Base-by-base conservation (phyloP, 2,888 invertebrate species). In the Caenorhabditis auriculariae region DNA sequence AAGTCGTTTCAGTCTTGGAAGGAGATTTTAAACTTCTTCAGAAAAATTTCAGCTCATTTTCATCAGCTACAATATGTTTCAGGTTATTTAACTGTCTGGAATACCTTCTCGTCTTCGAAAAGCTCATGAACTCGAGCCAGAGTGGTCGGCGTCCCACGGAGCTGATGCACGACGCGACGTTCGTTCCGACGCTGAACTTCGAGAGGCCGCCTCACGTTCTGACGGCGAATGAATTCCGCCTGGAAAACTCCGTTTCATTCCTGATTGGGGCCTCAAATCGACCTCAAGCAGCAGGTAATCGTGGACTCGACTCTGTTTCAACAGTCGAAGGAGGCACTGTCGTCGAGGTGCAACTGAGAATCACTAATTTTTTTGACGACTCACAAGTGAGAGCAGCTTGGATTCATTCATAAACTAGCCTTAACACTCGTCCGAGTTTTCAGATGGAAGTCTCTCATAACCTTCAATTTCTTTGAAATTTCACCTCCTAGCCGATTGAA, bases 281-380 rank as follows among this genome's bases (percentile, higher is more conserved):
- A 58, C 58, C 55, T 76, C 76, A 42, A 76, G 57, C 24, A 69
- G 63, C 23, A 76, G 62, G 54, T 69, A 76, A 51, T 76, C 76
- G 46, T 76, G 70, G 19, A 75, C 65, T 3, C 76, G 66, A 41
- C 70, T 66, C 59, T 65, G 69, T 47, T 69, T 74, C 32, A 75
- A 56, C 12, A 70, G 53, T 2, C 73, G 64, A 4, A 74, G 66
- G n/a, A 70, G 66, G 45, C 76, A 76, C 35, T 69, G 70, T 26
- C 73, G 58, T n/a, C 65, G 58, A 15, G 76, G 76, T 3, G 43
- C 47, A 9, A 74, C 72, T 39, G 53, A 44, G n/a, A 12, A 12
- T 32, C 35, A 32, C 9, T 12, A 32, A 32, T 9, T 32, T 32
- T 32, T 32, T 32, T n/a, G n/a, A n/a, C n/a, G n/a, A n/a, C n/a